Evolutionary conservation across 2,888 invertebrate species (phyloP), one percentile per base, ranked within the genome.

Genomic region (Arenicola marina): DNA sequence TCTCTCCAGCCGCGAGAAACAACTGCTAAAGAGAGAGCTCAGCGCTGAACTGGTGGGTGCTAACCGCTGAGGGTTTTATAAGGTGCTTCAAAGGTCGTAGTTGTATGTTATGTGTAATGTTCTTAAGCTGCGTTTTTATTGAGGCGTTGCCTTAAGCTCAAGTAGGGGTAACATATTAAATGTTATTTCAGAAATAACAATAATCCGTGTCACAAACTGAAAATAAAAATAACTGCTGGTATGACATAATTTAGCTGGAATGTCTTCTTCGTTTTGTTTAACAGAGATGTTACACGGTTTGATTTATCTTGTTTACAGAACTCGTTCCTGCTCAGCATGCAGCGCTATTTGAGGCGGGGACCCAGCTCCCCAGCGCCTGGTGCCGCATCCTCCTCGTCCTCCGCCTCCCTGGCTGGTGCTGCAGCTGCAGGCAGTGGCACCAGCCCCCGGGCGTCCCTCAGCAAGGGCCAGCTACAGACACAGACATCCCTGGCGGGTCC

Each of bases 11-110:
- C 63, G 82, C 62, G 84, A 84, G 31, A 83, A 83, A 62, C 83
- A 83, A 60, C 70, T 83, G 18, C 74, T 84, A 2, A 82, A 82
- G 61, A 65, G 83, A 61, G 84, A 84, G 69, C 76, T 84, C 2
- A 77, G 79, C 15, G 76, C 83, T 31, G 84, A 84, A 75, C 69
- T 84, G 76, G 83, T 83, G 72, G 69, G 73, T 62, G 0, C 0
- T 32, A 4, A 51, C 3, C 4, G 21, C n/a, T 29, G 15, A 43
- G 1, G 29, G 15, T n/a, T 32, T 21, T 24, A 28, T 2, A 4
- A 33, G 33, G 15, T 33, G 26, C n/a, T 2, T 33, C n/a, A 34
- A 55, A 7, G 4, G n/a, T 34, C 7, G n/a, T n/a, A n/a, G n/a
- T n/a, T n/a, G n/a, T n/a, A n/a, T n/a, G n/a, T n/a, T n/a, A n/a